Percentiles rank a stretch among this genome's conserved stretches.
Evolutionary conservation across 2,113 vertebrate genomes (phyloP).

Genomic region (Chaenocephalus aceratus): DNA sequence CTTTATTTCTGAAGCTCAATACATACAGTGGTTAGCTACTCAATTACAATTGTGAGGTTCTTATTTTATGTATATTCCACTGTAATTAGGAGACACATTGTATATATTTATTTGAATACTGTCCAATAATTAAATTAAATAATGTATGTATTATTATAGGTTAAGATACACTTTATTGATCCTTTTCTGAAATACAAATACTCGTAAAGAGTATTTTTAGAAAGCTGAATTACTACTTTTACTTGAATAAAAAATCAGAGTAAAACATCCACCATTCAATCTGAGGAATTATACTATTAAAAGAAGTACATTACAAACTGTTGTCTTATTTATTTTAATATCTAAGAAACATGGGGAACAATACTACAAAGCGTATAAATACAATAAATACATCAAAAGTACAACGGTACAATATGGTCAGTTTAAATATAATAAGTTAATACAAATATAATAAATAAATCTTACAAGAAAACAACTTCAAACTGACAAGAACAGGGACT

Average conservation of each 20-base stretch:
- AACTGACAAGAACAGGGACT: neutral
- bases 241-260: too few relatives aligned
- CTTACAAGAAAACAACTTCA: slow-evolving; percentile 10
- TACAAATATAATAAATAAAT: slow-evolving; percentile 32
- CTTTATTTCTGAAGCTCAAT: too few relatives aligned
- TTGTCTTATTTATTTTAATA: slow-evolving; percentile 28
- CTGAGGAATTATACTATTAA: neutral
- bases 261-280: neutral
- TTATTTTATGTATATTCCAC: too few relatives aligned
- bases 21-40: neutral
- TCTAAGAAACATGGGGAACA: slow-evolving; percentile 6
- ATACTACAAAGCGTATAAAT: neutral
- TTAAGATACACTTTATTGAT: too few relatives aligned
- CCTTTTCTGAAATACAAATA: too few relatives aligned
- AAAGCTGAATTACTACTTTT: too few relatives aligned
- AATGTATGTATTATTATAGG: too few relatives aligned
- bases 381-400: slow-evolving; percentile 24
- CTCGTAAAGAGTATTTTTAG: too few relatives aligned
- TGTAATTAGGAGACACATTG: too few relatives aligned
- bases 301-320: neutral
- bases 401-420: neutral
- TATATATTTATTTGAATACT: too few relatives aligned
- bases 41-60: too few relatives aligned
- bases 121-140: too few relatives aligned
- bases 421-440: neutral